Evolutionary conservation across 2,797 vertebrate species (phyloP), one percentile per base, ranked within the genome.

Genomic region (Myotis planiceps): DNA sequence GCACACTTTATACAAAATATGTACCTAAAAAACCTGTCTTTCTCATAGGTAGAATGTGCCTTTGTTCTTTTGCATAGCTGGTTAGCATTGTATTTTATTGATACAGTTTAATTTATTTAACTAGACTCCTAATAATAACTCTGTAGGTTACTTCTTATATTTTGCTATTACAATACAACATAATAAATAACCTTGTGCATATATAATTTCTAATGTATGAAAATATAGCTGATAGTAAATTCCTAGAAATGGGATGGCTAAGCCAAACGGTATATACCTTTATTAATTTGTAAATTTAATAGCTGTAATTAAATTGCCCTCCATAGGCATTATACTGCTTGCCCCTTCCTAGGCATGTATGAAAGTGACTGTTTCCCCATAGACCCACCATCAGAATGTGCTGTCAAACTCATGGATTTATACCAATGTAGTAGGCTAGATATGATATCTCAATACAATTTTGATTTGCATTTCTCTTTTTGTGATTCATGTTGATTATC

Each of bases 401-500:
- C 18, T 47, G 65, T 39, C 60, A 72, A 32, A 60, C 32, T 80
- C 19, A 66, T 81, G 47, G 25, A 47, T 80, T 47, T 80, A 80
- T 45, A 85, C 14, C 10, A 39, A 9, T 47, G 25, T 81, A 32
- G 21, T 72, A 47, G 55, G 45, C 53, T 63, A 2, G 7, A 81
- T 47, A 66, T 9, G 37, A 6, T 74, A 42, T 66, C 66, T 58
- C 47, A 51, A 39, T 91, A 23, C 9, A 91, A 25, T 92, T 45
- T 81, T 91, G 14, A 39, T 86, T 86, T 86, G 19, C 32, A 39
- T 66, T 94, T 94, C 13, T 86, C 27, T 81, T 58, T 65, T 85
- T 71, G 49, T 81, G 21, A 80, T 86, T 91, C 47, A 49, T 71
- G 21, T 27, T 91, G 55, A 81, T 75, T 6, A 87, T 42, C 27